Evolutionary conservation across 1,140 invertebrate genomes (phyloP).

Genomic region (Aphidius gifuensis): DNA sequence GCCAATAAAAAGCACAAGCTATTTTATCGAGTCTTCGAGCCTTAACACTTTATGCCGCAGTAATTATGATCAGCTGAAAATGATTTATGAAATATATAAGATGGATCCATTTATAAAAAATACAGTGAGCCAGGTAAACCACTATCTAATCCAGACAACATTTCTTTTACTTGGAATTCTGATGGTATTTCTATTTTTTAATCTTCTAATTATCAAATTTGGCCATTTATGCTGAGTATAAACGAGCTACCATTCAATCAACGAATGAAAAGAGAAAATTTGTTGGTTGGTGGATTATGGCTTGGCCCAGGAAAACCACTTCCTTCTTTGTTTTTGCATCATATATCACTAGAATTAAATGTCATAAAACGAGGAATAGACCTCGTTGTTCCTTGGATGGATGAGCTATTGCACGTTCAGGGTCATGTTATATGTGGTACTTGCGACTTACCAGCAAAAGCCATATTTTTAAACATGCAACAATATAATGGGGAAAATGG

Average conservation of each 20-base stretch:
- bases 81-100: slow-evolving; percentile 13
- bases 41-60: no score
- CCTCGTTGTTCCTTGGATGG: not conserved
- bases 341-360: slow-evolving; percentile 3
- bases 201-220: slow-evolving; percentile 21
- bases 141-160: slow-evolving; percentile 1
- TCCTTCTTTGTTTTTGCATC: not conserved
- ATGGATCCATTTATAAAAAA: slow-evolving; percentile 12
- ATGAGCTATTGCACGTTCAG: not conserved
- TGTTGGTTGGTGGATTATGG: slow-evolving; percentile 21
- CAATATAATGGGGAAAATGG: not conserved
- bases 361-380: not conserved
- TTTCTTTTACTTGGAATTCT: not conserved
- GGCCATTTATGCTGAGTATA: slow-evolving; percentile 16
- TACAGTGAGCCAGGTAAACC: not conserved
- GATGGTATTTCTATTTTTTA: not conserved
- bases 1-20: not conserved
- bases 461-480: slow-evolving; percentile 2
- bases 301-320: slow-evolving; percentile 18
- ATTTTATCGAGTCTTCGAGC: no score
- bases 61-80: not conserved
- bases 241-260: slow-evolving; percentile 20
- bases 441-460: slow-evolving; percentile 7
- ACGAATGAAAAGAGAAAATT: slow-evolving; percentile 15
- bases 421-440: slow-evolving; percentile 5